phyloP scores from a whole-genome alignment of 2,797 vertebrate genomes.

The Vespertilio murinus region DNA sequence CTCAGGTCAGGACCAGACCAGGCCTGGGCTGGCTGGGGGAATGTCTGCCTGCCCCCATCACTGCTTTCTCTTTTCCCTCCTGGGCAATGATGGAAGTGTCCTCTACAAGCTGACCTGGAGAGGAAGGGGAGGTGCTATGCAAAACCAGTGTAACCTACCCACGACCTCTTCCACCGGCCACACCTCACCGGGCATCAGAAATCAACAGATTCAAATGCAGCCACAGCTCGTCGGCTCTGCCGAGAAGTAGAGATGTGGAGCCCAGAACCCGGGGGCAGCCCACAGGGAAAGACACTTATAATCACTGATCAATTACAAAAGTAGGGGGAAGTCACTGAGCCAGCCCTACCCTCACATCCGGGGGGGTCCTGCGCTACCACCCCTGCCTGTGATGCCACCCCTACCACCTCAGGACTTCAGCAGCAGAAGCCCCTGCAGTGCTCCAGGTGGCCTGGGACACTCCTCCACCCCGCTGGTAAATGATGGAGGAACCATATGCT shows the following conservation, averaged over 20 bases:
- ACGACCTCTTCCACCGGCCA: not conserved
- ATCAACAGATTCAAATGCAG: not conserved
- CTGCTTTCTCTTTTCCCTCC: not conserved
- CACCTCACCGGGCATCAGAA: not conserved
- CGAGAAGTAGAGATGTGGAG: not conserved
- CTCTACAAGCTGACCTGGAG: not conserved
- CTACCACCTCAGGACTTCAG: not conserved
- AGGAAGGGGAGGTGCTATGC: not conserved
- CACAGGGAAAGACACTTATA: not conserved
- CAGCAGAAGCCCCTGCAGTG: not conserved
- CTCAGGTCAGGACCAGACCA: not conserved
- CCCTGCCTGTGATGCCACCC: too few relatives aligned
- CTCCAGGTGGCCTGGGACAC: not conserved
- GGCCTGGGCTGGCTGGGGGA: not conserved
- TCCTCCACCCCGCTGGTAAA: too few relatives aligned
- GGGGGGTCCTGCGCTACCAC: too few relatives aligned
- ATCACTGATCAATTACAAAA: not conserved
- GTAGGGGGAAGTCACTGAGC: not conserved
- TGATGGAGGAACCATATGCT: too few relatives aligned
- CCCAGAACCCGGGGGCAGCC: not conserved
- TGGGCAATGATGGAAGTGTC: not conserved
- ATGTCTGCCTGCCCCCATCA: not conserved
- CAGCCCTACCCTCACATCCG: not conserved
- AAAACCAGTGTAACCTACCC: not conserved
- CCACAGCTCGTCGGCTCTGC: not conserved